Conservation (phyloP, 2,113 vertebrate species). For the Talpa occidentalis region DNA sequence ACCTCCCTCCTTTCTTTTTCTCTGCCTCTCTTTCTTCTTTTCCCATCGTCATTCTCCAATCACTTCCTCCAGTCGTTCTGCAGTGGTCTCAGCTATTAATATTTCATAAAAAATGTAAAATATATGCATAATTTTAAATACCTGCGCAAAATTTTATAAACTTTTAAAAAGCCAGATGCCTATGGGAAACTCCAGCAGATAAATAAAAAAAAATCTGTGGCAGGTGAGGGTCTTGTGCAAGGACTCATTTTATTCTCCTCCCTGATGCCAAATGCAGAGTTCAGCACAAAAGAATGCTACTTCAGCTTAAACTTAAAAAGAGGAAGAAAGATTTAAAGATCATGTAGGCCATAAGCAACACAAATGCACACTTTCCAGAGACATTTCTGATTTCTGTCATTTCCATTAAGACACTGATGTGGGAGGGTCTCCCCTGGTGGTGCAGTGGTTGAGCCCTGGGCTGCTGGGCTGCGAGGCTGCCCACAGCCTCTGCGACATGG, state of each 20-base stretch:
- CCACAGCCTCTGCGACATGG: too few species aligned
- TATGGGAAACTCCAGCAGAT: rapidly evolving
- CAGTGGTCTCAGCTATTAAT: neutral
- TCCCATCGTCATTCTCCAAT: neutral
- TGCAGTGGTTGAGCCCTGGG: too few species aligned
- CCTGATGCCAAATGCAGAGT: neutral
- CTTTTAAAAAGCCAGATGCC: neutral
- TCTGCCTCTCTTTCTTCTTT: neutral
- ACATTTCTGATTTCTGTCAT: neutral
- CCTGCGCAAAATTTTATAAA: neutral
- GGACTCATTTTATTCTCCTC: neutral
- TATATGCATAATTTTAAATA: neutral
- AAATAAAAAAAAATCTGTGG: neutral
- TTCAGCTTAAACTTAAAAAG: neutral
- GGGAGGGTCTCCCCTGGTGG: too few species aligned
- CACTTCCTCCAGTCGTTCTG: neutral
- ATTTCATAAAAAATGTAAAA: neutral
- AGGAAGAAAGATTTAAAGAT: neutral
- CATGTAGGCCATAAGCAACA: neutral
- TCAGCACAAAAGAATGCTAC: neutral
- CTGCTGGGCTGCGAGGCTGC: too few species aligned
- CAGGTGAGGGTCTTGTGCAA: rapidly evolving
- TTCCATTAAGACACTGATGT: neutral
- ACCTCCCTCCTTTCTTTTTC: too few species aligned
- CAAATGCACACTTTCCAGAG: neutral